A percentile compares a stretch with the other conserved stretches of the same genome.
These are phyloP conservation scores for Gymnocypris eckloni DNA, from an alignment of 2,797 vertebrate species.

Conservation along the genomic window DNA sequence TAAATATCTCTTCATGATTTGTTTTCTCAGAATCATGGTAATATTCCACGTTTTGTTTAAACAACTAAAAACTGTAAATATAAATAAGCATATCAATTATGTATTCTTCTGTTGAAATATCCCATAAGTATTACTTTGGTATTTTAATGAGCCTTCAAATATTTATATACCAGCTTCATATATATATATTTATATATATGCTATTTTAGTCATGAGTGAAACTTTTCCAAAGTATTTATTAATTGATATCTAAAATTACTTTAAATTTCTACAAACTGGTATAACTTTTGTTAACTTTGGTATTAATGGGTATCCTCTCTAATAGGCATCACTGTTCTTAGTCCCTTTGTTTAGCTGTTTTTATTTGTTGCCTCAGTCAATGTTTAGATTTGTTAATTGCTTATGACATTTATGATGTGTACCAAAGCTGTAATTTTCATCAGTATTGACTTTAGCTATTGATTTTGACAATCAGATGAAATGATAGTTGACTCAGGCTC, in stretches of 20 bases:
- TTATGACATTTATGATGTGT: conserved; percentile 65
- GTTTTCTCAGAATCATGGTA: neutral
- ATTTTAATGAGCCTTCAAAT: neutral
- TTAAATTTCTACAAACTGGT: neutral
- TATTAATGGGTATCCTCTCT: neutral
- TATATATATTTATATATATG: neutral
- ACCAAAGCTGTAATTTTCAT: conserved; percentile 58
- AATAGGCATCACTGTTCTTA: neutral
- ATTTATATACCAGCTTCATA: neutral
- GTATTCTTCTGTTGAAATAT: neutral
- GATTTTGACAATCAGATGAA: conserved; percentile 64
- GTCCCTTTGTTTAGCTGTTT: neutral
- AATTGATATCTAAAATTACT: neutral
- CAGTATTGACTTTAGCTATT: conserved; percentile 48
- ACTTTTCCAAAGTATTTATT: neutral
- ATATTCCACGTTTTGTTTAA: neutral
- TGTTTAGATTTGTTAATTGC: conserved; percentile 24
- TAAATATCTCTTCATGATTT: neutral
- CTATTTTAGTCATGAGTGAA: neutral
- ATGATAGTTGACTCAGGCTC: conserved; percentile 65
- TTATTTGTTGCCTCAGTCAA: neutral
- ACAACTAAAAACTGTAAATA: neutral
- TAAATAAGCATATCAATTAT: neutral
- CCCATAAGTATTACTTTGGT: neutral
- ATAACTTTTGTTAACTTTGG: neutral